Percentiles rank a stretch among this genome's conserved stretches.
phyloP scores from a whole-genome alignment of 2,797 vertebrate species.

The Diglossa cyanea region DNA sequence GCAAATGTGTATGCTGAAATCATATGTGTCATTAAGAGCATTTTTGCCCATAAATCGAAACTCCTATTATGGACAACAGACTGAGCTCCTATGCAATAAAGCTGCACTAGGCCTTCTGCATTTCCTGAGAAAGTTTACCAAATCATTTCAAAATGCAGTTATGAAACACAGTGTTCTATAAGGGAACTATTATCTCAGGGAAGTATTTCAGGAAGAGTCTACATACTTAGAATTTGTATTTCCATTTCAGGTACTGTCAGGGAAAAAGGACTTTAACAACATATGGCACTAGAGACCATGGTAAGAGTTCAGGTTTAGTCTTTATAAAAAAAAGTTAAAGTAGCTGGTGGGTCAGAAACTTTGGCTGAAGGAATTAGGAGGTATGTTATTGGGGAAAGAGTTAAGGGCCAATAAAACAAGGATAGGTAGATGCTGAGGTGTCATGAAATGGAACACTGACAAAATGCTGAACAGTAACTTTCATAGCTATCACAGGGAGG shows the following conservation, averaged over 20 bases:
- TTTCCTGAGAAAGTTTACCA: slow-evolving; percentile 42
- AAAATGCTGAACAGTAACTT: background rate
- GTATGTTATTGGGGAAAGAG: background rate
- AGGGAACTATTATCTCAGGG: background rate
- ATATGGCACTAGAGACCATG: background rate
- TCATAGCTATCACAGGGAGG: background rate
- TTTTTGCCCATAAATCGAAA: slow-evolving; percentile 60
- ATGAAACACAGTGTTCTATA: slow-evolving; percentile 4
- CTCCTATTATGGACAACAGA: slow-evolving; percentile 42
- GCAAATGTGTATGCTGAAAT: slow-evolving; percentile 69
- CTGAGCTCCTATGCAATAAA: slow-evolving; percentile 46
- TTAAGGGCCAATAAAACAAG: background rate
- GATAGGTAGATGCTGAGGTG: background rate
- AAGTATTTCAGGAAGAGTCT: background rate
- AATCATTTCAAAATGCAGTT: slow-evolving; percentile 10
- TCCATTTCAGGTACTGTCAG: background rate
- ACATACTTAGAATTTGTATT: background rate
- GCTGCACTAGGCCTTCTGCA: slow-evolving; percentile 30
- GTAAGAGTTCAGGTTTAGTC: background rate
- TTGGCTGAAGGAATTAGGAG: background rate
- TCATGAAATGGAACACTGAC: background rate
- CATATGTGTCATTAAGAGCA: slow-evolving; percentile 63
- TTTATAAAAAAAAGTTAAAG: background rate
- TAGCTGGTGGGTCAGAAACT: background rate
- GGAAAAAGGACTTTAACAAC: background rate